Percentiles rank a stretch among this genome's conserved stretches.
Conservation (phyloP, 2,888 invertebrate species). For the Nephrotoma flavescens region DNA sequence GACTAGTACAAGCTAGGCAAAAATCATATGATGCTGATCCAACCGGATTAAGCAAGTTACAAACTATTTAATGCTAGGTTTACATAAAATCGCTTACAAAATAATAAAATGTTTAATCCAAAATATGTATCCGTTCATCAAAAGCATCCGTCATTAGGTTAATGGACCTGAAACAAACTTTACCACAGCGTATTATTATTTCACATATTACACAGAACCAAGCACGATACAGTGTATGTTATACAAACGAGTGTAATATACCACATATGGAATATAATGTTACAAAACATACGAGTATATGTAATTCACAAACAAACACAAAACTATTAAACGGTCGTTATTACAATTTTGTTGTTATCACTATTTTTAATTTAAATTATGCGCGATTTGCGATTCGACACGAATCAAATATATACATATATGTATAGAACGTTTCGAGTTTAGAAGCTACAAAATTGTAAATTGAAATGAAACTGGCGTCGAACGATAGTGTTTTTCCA, state of each 20-base stretch:
- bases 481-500: background rate
- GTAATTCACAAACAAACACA: background rate
- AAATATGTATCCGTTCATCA: background rate
- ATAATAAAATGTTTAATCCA: background rate
- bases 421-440: background rate
- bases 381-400: background rate
- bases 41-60: too few relatives aligned
- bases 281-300: background rate
- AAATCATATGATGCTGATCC: too few relatives aligned
- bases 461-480: background rate
- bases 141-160: background rate
- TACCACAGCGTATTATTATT: background rate
- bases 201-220: background rate
- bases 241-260: too few relatives aligned
- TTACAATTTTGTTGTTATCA: background rate
- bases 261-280: too few relatives aligned
- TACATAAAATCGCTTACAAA: too few relatives aligned
- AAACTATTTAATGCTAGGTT: too few relatives aligned
- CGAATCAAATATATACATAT: background rate
- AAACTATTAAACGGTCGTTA: background rate
- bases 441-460: background rate
- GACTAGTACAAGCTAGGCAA: too few relatives aligned
- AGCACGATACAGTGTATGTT: too few relatives aligned
- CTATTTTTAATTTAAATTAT: background rate
- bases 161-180: background rate